phyloP scores from a whole-genome alignment of 1,140 invertebrate species.

The Trachymyrmex cornetzi region DNA sequence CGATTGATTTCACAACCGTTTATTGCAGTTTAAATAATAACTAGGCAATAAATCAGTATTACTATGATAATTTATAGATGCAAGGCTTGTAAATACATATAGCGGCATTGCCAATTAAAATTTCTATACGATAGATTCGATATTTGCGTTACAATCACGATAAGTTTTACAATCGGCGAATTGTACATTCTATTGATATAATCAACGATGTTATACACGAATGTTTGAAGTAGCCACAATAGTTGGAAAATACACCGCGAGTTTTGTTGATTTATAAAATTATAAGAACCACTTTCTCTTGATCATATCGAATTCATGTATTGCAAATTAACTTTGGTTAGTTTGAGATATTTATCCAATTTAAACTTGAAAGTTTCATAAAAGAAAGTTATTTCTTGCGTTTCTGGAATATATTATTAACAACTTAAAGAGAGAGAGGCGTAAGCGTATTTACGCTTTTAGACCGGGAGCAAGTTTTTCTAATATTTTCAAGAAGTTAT shows the following conservation, averaged over 20 bases:
- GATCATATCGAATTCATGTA: background rate
- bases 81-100: background rate
- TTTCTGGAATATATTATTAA: conserved; percentile 60
- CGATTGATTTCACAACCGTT: background rate
- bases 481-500: conserved; percentile 68
- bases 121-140: background rate
- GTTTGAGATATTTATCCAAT: conserved; percentile 28
- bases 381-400: background rate
- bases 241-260: background rate
- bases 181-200: background rate
- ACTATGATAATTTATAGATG: conserved; percentile 19
- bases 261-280: conserved; percentile 20
- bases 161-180: conserved; percentile 13
- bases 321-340: conserved; percentile 32
- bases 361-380: background rate
- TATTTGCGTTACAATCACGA: background rate
- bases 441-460: conserved; percentile 13
- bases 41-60: background rate
- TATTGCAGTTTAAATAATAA: background rate
- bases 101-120: background rate
- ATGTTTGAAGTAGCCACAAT: background rate
- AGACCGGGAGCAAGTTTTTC: conserved; percentile 22
- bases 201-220: background rate
- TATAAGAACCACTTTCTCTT: background rate
- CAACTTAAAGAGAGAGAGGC: background rate